Percentiles rank a stretch among this genome's conserved stretches.
Evolutionary conservation across 2,113 vertebrate species (phyloP).

Genomic region (Sapayoa aenigma): DNA sequence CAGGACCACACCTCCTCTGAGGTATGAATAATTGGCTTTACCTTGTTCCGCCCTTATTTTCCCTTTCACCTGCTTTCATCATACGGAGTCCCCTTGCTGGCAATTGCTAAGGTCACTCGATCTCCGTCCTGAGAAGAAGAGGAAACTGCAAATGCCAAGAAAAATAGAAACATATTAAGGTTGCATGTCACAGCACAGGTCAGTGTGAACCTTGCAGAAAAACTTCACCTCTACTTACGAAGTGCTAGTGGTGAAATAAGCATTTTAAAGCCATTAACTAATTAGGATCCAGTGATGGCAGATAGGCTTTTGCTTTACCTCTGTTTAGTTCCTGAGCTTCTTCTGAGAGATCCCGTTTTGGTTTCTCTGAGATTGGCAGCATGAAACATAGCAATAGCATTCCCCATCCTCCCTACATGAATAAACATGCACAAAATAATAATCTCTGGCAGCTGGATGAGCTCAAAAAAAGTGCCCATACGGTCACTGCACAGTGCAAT

Average conservation of each 20-base stretch:
- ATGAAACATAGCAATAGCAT: accelerated
- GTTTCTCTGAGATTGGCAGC: background rate
- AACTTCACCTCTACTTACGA: background rate
- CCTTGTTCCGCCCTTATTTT: constrained; percentile 25
- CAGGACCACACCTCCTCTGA: constrained; percentile 50
- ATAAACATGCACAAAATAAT: background rate
- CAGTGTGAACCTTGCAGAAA: background rate
- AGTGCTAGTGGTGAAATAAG: background rate
- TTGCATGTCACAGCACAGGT: background rate
- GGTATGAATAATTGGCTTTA: constrained; percentile 37
- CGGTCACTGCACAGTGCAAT: background rate
- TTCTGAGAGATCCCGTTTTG: background rate
- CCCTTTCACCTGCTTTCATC: constrained; percentile 65
- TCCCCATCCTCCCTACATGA: background rate
- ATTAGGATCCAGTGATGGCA: background rate
- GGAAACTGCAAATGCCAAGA: background rate
- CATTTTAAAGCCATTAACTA: background rate
- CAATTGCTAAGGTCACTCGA: constrained; percentile 45
- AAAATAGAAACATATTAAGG: background rate
- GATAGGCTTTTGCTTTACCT: background rate
- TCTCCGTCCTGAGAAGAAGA: background rate
- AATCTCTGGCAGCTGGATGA: background rate
- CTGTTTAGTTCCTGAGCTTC: background rate
- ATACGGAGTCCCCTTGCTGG: constrained; percentile 31
- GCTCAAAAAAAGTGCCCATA: background rate